Percentiles rank a stretch among this genome's conserved stretches.
These are phyloP conservation scores for Nansenia antarctica DNA, from an alignment of 2,113 vertebrate genomes.

Conservation along the genomic window DNA sequence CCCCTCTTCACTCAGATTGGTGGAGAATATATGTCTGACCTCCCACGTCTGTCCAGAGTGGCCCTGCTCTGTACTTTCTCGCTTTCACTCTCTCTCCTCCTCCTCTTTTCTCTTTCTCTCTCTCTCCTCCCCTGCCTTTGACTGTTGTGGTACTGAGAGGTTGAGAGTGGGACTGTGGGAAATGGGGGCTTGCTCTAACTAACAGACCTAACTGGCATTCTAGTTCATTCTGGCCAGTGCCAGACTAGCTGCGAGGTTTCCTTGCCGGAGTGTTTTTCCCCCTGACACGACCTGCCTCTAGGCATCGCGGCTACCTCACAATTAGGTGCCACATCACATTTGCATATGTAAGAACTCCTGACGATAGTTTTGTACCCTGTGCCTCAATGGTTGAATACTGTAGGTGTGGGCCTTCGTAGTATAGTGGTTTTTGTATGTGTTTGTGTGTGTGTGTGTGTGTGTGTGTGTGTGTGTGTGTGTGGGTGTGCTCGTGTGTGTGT, in stretches of 20 bases:
- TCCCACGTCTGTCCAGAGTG: slow-evolving; percentile 18
- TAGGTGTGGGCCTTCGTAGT: not conserved
- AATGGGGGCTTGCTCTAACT: not conserved
- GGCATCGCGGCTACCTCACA: not conserved
- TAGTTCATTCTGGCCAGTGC: slow-evolving; percentile 18
- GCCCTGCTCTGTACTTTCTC: not conserved
- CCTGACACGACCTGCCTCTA: slow-evolving; percentile 8
- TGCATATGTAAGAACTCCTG: slow-evolving; percentile 25
- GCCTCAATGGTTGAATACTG: no score
- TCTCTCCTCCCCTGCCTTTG: slow-evolving; percentile 1
- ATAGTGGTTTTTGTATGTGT: not conserved
- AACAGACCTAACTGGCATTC: not conserved
- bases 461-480: no score
- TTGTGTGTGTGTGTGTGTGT: not conserved
- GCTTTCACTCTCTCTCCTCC: slow-evolving; percentile 1
- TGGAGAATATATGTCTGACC: slow-evolving; percentile 8
- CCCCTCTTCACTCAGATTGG: not conserved
- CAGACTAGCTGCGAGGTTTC: slow-evolving; percentile 6
- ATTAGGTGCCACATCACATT: slow-evolving; percentile 13
- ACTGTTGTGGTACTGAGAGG: not conserved
- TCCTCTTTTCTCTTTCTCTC: not conserved
- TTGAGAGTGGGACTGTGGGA: slow-evolving; percentile 9
- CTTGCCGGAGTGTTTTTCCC: not conserved
- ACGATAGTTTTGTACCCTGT: slow-evolving; percentile 1
- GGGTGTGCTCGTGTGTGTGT: no score